Evolutionary conservation across 2,888 invertebrate species (phyloP).

Genomic region (Gryllus longicercus): DNA sequence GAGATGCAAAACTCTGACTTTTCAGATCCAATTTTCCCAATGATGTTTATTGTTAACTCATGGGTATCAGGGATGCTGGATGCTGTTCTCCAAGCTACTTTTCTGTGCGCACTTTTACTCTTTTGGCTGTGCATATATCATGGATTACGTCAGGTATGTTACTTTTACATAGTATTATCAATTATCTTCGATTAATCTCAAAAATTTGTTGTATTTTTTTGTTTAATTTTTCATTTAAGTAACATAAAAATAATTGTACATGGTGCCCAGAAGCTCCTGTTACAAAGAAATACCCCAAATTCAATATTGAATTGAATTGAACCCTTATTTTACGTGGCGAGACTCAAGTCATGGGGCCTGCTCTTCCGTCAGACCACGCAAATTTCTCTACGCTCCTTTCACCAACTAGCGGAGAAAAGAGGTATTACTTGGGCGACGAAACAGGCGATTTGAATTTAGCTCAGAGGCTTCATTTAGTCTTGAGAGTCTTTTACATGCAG

Average conservation of each 20-base stretch:
- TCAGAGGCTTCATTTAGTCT: too few relatives aligned
- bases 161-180: conserved; percentile 25
- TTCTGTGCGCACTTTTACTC: conserved; percentile 79
- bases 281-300: too few relatives aligned
- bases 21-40: conserved; percentile 89
- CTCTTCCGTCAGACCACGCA: too few relatives aligned
- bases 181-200: background rate
- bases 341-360: too few relatives aligned
- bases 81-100: conserved; percentile 83
- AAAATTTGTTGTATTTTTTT: background rate
- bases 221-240: background rate
- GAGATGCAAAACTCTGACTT: conserved; percentile 35
- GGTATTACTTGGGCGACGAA: too few relatives aligned
- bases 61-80: conserved; percentile 91
- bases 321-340: too few relatives aligned
- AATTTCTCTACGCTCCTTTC: too few relatives aligned
- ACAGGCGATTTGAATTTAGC: too few relatives aligned
- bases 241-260: background rate
- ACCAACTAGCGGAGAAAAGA: too few relatives aligned
- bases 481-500: too few relatives aligned
- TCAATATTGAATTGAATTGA: too few relatives aligned
- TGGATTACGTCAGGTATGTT: conserved; percentile 78
- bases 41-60: conserved; percentile 83
- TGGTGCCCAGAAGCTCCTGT: too few relatives aligned
- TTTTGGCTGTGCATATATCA: conserved; percentile 97